Conservation (phyloP, 2,797 vertebrate genomes). For the Psittacula echo region DNA sequence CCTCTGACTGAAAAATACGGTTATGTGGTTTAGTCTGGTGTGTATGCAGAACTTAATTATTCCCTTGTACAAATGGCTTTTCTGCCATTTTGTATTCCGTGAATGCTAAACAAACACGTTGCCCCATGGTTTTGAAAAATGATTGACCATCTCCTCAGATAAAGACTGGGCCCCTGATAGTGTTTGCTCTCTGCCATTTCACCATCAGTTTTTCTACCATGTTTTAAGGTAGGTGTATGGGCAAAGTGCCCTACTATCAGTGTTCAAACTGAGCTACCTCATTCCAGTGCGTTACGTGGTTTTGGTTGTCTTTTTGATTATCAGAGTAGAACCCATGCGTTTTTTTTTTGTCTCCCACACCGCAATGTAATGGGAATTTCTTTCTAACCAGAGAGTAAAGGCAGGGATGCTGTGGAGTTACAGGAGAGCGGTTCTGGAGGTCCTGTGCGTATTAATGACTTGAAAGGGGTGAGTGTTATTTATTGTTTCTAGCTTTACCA, state of each 20-base stretch:
- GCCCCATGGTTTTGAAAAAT: background rate
- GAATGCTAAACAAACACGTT: background rate
- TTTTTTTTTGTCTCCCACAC: accelerated
- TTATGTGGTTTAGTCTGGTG: background rate
- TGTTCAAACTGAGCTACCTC: background rate
- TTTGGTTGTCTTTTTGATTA: background rate
- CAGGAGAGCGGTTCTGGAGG: background rate
- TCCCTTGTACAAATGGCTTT: background rate
- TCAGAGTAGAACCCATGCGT: background rate
- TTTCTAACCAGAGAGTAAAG: background rate
- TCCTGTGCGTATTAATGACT: background rate
- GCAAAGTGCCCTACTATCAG: background rate
- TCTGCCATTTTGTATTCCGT: background rate
- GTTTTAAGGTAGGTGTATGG: background rate
- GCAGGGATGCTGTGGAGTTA: background rate
- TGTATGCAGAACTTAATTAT: background rate
- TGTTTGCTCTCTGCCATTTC: background rate
- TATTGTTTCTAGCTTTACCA: background rate
- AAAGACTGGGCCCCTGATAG: background rate
- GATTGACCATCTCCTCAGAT: background rate
- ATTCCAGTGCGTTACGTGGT: background rate
- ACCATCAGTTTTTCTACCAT: background rate
- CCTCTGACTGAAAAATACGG: background rate
- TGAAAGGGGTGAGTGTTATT: background rate
- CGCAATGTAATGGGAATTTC: background rate